Base-by-base conservation (phyloP, 2,113 vertebrate species). In the Eonycteris spelaea region DNA sequence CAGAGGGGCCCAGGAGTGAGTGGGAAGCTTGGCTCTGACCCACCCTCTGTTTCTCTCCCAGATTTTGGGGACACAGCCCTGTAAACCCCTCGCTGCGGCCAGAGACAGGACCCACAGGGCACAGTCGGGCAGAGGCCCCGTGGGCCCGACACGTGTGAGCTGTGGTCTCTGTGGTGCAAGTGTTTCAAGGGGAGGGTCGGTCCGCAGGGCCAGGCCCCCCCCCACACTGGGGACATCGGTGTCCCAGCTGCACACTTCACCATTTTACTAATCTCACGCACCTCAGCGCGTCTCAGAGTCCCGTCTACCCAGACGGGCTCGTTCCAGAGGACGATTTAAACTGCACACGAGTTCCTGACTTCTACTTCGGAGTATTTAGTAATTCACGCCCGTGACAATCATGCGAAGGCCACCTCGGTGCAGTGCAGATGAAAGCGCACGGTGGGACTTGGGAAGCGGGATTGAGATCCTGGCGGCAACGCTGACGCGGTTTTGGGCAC, bases 211-310 rank as follows among this genome's bases (percentile, higher is more conserved):
- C 45, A 48, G 10, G 45, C 13, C 45, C 45, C 45, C 45, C 2
- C 45, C 45, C 45, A 48, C 45, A 48, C 55, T 4, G 55, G 38
- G 12, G 90, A 24, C 30, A 16, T 16, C 6, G 57, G 7, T 0
- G 1, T 45, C 57, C 45, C 45, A 5, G 0, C n/a, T 33, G 14
- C 5, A 6, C 26, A 2, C 22, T 18, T 22, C 5, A 6, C 15
- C 38, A 1, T 7, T 6, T 21, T 30, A 2, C 33, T 8, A 1
- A 19, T 6, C 0, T 0, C 3, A 0, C 1, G 10, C 5, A 11
- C 15, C 43, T 28, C 30, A 2, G 40, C 55, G 43, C 9, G 14
- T 48, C 28, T 24, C 6, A 1, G 28, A 6, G 48, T 59, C 21
- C 0, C 2, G 3, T 40, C 51, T 48, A 0, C 26, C 40, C 0